phyloP scores from a whole-genome alignment of 1,140 invertebrate genomes.

The Melanaphis sacchari region DNA sequence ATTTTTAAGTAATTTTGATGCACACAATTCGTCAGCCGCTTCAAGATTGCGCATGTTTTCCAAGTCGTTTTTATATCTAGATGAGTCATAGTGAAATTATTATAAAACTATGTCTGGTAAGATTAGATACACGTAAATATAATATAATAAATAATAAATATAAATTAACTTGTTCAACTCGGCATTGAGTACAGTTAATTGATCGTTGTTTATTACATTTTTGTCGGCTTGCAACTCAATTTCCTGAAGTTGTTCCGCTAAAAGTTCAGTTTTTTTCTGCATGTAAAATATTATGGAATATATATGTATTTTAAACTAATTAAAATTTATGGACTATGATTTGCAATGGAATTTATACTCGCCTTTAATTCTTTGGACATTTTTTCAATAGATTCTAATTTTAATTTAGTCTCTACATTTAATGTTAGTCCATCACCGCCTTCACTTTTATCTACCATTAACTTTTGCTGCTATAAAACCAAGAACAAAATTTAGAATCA shows the following conservation, averaged over 20 bases:
- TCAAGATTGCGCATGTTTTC: background rate
- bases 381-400: background rate
- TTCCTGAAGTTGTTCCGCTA: background rate
- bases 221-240: background rate
- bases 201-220: background rate
- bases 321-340: background rate
- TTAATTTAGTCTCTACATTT: background rate
- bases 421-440: background rate
- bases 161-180: background rate
- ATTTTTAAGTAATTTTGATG: background rate
- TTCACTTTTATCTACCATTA: background rate
- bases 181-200: background rate
- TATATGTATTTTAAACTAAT: background rate
- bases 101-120: background rate
- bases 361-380: background rate
- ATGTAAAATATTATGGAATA: background rate
- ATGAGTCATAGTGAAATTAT: background rate
- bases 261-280: background rate
- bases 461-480: background rate
- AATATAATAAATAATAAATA: background rate
- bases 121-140: background rate
- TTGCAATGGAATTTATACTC: background rate
- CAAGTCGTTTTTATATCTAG: background rate
- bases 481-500: background rate
- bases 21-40: background rate